These are phyloP conservation scores for Peribatodes rhomboidaria DNA, from an alignment of 2,888 invertebrate genomes.

Conservation along the genomic window DNA sequence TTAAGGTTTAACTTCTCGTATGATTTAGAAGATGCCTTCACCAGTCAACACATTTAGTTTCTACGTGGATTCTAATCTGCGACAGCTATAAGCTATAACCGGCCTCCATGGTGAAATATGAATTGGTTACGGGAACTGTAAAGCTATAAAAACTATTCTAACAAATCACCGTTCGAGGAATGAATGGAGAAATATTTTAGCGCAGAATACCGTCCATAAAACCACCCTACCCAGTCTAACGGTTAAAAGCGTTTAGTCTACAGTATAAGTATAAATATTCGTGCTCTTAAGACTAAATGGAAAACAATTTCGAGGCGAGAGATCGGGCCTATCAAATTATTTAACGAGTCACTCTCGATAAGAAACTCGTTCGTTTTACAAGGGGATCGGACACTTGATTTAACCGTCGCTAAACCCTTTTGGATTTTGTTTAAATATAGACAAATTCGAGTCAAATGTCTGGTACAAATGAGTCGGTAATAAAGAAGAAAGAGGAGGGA, in stretches of 20 bases:
- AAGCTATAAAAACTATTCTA: conserved; percentile 37
- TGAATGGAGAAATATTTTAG: conserved; percentile 36
- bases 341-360: conserved; percentile 43
- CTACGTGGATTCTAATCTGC: conserved; percentile 1
- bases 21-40: too few relatives aligned
- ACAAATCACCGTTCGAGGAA: conserved; percentile 36
- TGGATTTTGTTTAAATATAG: conserved; percentile 54
- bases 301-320: conserved; percentile 41
- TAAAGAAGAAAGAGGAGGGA: conserved; percentile 67
- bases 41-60: not conserved
- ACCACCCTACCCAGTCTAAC: conserved; percentile 32
- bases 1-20: too few relatives aligned
- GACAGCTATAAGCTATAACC: conserved; percentile 13
- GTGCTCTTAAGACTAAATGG: conserved; percentile 41
- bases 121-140: conserved; percentile 36
- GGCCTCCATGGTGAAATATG: conserved; percentile 23
- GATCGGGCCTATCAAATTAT: conserved; percentile 44
- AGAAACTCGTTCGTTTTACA: conserved; percentile 40
- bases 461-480: conserved; percentile 70
- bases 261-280: conserved; percentile 35
- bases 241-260: conserved; percentile 38
- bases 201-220: conserved; percentile 33
- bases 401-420: conserved; percentile 52
- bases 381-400: conserved; percentile 48
- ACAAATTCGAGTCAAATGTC: conserved; percentile 62